Evolutionary conservation across 1,140 invertebrate species (phyloP).

Genomic region (Ruditapes philippinarum): DNA sequence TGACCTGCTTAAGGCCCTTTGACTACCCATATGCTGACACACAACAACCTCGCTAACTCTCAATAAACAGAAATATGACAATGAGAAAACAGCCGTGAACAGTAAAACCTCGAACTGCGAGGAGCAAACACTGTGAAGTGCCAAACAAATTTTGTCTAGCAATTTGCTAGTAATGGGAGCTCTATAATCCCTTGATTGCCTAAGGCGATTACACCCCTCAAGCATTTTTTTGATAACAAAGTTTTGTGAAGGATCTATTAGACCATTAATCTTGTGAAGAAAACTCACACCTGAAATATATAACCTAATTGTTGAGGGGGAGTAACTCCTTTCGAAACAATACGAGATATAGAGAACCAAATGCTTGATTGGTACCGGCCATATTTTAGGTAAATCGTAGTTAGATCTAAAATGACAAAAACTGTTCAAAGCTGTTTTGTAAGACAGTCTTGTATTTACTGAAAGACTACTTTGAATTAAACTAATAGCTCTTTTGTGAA

Average conservation of each 20-base stretch:
- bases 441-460: neutral
- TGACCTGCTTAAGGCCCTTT: neutral
- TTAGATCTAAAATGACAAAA: neutral
- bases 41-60: conserved; percentile 22
- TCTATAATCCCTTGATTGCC: neutral
- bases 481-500: no score
- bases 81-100: neutral
- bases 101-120: neutral
- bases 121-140: neutral
- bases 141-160: neutral
- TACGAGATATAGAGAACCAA: neutral
- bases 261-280: neutral
- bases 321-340: neutral
- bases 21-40: neutral
- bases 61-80: conserved; percentile 11
- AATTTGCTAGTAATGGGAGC: neutral
- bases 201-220: neutral
- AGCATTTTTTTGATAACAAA: conserved; percentile 37
- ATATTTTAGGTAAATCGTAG: neutral
- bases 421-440: neutral
- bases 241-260: neutral
- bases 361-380: neutral
- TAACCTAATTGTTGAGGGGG: neutral
- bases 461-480: neutral
- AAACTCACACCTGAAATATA: conserved; percentile 22